Evolutionary conservation across 1,140 invertebrate species (phyloP), one percentile per base, ranked within the genome.

Genomic region (Whitmania pigra): DNA sequence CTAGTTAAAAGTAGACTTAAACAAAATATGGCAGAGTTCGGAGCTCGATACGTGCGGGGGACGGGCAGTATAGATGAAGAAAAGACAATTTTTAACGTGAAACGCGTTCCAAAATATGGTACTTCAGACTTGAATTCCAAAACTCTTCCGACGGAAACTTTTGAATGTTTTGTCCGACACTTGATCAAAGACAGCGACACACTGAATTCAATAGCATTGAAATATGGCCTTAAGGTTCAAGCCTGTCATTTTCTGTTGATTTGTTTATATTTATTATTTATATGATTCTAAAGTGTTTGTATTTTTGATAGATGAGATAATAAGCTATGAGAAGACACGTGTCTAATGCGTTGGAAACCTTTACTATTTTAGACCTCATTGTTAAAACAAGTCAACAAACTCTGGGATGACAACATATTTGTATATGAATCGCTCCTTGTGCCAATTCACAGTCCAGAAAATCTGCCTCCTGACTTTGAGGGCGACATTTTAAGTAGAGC

Each of bases 71-170:
- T 31, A 17, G 57, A 63, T 31, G 57, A 63, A 63, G 57, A 63
- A 63, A 63, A 63, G 20, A 63, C 57, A n/a, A 63, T 22, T 31
- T 63, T 63, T 22, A 63, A 31, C 15, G 22, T 31, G 9, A 63
- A 63, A n/a, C 57, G 29, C 29, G 22, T 63, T 63, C 57, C 57
- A 63, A 22, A 63, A 63, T 63, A 63, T 63, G 57, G 57, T 63
- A 63, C 57, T 25, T 63, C 57, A 25, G 29, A 31, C 29, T 63
- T 22, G 22, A 25, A 13, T 31, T 25, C 57, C 2, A 63, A 63
- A 63, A 11, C 57, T 18, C 57, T 31, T 63, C 22, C 9, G 11
- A 31, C 22, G 18, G 57, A 63, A 63, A 63, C 22, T 63, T 25
- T 22, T 63, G 57, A 63, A 63, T 63, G 22, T 63, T 63, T 25